Evolutionary conservation across 2,113 vertebrate species (phyloP).

Genomic region (Copsychus sechellarum): DNA sequence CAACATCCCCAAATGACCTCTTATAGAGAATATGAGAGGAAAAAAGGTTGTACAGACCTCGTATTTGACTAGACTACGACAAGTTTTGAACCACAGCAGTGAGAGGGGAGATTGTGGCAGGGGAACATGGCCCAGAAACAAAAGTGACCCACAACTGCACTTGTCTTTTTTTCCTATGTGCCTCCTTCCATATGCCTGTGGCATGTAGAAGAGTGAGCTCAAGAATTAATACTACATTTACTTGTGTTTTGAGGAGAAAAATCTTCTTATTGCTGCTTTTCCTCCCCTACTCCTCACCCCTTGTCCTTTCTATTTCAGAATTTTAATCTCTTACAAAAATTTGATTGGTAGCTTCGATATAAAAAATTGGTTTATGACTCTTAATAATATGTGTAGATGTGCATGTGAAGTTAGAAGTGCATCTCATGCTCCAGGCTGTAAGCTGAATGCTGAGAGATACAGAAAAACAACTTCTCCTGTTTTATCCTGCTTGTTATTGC

Average conservation of each 20-base stretch:
- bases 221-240: not conserved
- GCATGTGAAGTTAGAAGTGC: not conserved
- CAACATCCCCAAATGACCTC: not conserved
- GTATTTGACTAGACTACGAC: not conserved
- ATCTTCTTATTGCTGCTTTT: not conserved
- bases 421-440: not conserved
- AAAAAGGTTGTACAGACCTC: not conserved
- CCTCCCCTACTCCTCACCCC: fast-evolving
- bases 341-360: not conserved
- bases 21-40: not conserved
- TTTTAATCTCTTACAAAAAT: not conserved
- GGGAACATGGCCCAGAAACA: not conserved
- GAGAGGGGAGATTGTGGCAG: not conserved
- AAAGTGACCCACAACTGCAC: fast-evolving
- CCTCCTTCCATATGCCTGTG: not conserved
- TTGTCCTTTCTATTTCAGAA: not conserved
- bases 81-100: not conserved
- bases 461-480: not conserved
- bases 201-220: not conserved
- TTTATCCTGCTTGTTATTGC: not conserved
- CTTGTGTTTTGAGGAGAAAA: not conserved
- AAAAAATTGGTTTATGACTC: not conserved
- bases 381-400: not conserved
- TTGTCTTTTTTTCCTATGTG: not conserved
- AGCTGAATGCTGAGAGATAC: not conserved